phyloP scores from a whole-genome alignment of 2,888 invertebrate species.

The Agrotis ipsilon region DNA sequence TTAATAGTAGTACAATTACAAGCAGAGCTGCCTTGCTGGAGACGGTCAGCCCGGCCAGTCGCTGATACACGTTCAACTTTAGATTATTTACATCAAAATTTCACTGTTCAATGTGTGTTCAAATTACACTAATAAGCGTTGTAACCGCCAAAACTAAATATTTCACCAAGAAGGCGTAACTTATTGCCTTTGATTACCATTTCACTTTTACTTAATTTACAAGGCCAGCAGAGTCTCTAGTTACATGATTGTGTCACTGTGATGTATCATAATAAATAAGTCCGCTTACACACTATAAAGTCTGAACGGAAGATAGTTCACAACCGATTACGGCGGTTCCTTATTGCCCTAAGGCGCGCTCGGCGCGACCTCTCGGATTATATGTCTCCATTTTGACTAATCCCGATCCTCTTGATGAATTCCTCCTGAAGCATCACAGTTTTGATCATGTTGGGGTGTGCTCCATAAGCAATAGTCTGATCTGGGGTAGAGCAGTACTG shows the following conservation, averaged over 20 bases:
- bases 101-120: conserved; percentile 58
- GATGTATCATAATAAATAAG: conserved; percentile 90
- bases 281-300: conserved; percentile 88
- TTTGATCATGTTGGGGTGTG: conserved; percentile 88
- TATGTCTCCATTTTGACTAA: conserved; percentile 90
- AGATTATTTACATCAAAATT: conserved; percentile 66
- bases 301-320: conserved; percentile 89
- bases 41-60: conserved; percentile 40
- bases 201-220: conserved; percentile 78
- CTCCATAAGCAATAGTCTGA: conserved; percentile 82
- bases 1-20: conserved; percentile 66
- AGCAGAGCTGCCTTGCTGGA: conserved; percentile 62
- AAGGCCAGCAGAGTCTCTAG: conserved; percentile 72
- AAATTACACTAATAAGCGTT: conserved; percentile 84
- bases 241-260: conserved; percentile 83
- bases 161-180: conserved; percentile 73
- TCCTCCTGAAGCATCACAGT: conserved; percentile 90
- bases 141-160: conserved; percentile 77
- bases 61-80: conserved; percentile 48
- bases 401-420: conserved; percentile 89
- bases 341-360: conserved; percentile 89
- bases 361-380: conserved; percentile 89
- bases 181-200: conserved; percentile 69
- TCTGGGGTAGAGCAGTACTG: conserved; percentile 86
- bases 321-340: conserved; percentile 90